Conservation (phyloP, 2,888 invertebrate genomes). For the Xanthia togata region DNA sequence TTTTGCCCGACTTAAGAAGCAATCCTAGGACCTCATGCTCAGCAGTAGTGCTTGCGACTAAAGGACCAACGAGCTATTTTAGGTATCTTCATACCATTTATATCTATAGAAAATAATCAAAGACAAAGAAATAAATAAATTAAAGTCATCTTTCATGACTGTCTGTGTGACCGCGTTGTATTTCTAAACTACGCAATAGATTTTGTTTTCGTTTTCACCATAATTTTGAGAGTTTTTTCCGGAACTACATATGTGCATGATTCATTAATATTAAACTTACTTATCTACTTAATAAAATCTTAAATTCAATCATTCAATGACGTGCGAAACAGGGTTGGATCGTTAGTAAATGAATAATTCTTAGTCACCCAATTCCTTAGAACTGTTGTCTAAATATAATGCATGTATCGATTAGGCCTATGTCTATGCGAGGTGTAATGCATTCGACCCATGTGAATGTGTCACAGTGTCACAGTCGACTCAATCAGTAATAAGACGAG, state of each 20-base stretch:
- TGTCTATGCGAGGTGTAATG: neutral
- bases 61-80: too few relatives aligned
- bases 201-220: neutral
- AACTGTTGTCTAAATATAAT: constrained; percentile 46
- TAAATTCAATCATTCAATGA: too few relatives aligned
- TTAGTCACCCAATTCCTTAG: neutral
- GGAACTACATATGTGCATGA: too few relatives aligned
- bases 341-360: constrained; percentile 1
- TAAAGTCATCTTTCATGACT: neutral
- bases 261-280: neutral
- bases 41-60: too few relatives aligned
- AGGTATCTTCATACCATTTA: neutral
- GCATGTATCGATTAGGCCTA: constrained; percentile 29
- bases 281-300: too few relatives aligned
- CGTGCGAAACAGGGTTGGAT: too few relatives aligned
- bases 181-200: neutral
- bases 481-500: neutral
- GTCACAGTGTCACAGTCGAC: neutral
- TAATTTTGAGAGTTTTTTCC: neutral
- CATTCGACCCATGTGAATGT: neutral
- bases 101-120: neutral
- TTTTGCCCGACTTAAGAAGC: too few relatives aligned
- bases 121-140: too few relatives aligned
- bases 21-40: too few relatives aligned
- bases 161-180: too few relatives aligned